These are phyloP conservation scores for Mustelus asterias DNA, from an alignment of 2,113 vertebrate genomes.

Conservation along the genomic window DNA sequence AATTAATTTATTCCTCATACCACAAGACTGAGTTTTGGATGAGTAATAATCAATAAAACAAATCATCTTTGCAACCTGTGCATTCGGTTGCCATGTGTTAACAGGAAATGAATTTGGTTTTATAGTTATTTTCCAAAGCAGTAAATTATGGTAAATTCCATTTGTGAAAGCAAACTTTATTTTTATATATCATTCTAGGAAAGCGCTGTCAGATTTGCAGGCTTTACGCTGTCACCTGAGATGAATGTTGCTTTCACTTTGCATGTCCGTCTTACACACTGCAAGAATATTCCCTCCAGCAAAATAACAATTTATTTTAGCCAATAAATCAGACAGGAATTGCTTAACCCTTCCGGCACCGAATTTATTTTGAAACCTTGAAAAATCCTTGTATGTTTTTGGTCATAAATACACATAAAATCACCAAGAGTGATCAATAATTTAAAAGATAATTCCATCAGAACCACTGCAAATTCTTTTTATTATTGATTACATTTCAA, in stretches of 20 bases:
- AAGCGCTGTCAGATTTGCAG: neutral
- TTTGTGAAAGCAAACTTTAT: neutral
- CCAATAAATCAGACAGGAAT: constrained; percentile 20
- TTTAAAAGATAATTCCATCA: neutral
- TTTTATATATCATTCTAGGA: neutral
- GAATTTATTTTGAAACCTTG: neutral
- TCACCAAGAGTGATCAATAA: neutral
- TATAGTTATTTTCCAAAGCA: neutral
- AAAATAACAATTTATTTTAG: constrained; percentile 32
- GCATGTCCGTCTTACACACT: constrained; percentile 8
- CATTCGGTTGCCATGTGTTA: neutral
- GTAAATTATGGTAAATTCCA: constrained; percentile 33
- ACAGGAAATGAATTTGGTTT: constrained; percentile 24
- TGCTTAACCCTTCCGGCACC: neutral
- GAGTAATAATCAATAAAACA: constrained; percentile 29
- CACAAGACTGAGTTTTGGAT: neutral
- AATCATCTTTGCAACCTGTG: neutral
- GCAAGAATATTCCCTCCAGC: constrained; percentile 4
- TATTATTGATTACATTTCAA: neutral
- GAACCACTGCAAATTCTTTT: neutral
- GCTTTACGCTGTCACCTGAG: neutral
- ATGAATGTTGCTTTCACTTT: constrained; percentile 8
- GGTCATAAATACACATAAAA: neutral
- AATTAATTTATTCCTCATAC: constrained; percentile 5
- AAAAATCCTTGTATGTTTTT: neutral